phyloP scores from a whole-genome alignment of 2,797 vertebrate species.

The Tapera naevia region DNA sequence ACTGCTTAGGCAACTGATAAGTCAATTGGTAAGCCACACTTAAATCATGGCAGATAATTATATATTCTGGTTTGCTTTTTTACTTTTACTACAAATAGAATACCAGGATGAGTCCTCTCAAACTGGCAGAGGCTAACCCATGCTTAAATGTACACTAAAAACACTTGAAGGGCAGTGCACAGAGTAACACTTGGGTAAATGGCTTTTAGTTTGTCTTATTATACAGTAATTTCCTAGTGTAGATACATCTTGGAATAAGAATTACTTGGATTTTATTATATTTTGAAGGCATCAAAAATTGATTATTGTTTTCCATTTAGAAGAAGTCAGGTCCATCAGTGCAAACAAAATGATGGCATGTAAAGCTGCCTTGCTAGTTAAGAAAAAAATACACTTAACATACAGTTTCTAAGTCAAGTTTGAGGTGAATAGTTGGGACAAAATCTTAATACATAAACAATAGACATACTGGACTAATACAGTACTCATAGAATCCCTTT shows the following conservation, averaged over 20 bases:
- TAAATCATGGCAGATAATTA: background rate
- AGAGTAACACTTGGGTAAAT: background rate
- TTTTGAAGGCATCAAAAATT: background rate
- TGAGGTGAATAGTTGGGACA: background rate
- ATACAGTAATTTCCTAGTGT: background rate
- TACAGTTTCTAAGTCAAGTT: background rate
- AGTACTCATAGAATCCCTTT: background rate
- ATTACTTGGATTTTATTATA: background rate
- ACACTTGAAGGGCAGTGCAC: background rate
- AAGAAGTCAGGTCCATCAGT: background rate
- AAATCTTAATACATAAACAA: background rate
- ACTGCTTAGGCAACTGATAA: background rate
- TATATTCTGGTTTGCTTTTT: background rate
- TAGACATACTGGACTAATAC: background rate
- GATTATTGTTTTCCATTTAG: background rate
- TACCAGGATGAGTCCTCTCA: background rate
- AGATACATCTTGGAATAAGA: background rate
- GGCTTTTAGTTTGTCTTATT: background rate
- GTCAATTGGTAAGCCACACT: background rate
- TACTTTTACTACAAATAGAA: background rate
- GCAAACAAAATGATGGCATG: background rate
- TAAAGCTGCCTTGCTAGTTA: background rate
- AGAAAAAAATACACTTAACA: background rate
- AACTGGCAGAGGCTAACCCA: background rate
- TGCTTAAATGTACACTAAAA: background rate